Evolutionary conservation across 2,888 invertebrate species (phyloP).

Genomic region (Agriotes lineatus): DNA sequence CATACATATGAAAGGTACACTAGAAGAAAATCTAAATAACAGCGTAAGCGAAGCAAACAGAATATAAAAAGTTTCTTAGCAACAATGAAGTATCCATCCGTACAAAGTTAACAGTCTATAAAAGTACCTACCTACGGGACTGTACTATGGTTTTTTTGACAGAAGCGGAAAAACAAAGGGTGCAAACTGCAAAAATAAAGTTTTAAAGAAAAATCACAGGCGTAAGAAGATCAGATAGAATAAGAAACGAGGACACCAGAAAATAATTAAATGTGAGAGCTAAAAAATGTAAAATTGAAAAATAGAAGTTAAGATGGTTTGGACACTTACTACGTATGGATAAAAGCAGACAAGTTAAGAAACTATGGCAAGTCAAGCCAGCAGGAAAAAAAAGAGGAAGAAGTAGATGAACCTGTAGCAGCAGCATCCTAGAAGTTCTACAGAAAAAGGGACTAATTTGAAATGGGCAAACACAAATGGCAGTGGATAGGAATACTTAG

Average conservation of each 20-base stretch:
- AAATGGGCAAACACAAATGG: too few species aligned
- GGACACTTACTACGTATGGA: too few species aligned
- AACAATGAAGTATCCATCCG: not conserved
- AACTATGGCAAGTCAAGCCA: not conserved
- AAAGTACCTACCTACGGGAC: not conserved
- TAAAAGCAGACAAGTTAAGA: not conserved
- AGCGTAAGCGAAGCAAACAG: not conserved
- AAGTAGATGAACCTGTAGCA: not conserved
- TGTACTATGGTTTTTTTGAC: not conserved
- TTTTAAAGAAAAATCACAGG: too few species aligned
- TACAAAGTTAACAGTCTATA: not conserved
- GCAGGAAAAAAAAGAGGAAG: not conserved
- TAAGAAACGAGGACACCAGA: too few species aligned
- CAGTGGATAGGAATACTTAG: not conserved
- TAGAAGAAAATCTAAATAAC: not conserved
- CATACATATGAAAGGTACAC: not conserved
- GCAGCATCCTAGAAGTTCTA: not conserved
- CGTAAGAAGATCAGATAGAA: too few species aligned
- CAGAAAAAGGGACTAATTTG: slow-evolving; percentile 2
- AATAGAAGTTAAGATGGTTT: too few species aligned
- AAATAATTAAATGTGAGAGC: too few species aligned
- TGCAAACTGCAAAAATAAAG: too few species aligned
- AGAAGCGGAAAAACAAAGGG: not conserved
- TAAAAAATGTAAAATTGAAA: too few species aligned
- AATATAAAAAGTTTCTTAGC: not conserved